These are phyloP conservation scores for Tiliacea aurago DNA, from an alignment of 2,888 invertebrate species.

Conservation along the genomic window DNA sequence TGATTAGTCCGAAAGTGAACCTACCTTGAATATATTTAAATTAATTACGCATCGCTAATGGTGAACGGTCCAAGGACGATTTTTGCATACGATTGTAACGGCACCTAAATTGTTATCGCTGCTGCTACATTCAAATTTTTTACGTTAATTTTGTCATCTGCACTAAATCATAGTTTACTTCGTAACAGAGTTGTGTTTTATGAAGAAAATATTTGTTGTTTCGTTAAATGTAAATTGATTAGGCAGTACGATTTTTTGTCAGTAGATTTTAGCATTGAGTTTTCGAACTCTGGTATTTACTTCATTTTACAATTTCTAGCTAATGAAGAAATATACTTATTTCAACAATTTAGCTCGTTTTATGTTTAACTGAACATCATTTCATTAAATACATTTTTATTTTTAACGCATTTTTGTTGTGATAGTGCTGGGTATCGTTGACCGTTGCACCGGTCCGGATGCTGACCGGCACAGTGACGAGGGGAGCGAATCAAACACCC, in stretches of 20 bases:
- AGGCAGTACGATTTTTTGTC: slow-evolving; percentile 31
- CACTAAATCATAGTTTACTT: slow-evolving; percentile 53
- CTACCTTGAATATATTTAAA: slow-evolving; percentile 85
- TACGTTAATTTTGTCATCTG: slow-evolving; percentile 60
- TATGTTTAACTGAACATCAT: neutral
- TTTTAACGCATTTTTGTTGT: slow-evolving; percentile 13
- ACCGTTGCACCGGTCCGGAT: slow-evolving; percentile 58
- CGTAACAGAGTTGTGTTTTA: slow-evolving; percentile 47
- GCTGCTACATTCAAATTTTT: slow-evolving; percentile 63
- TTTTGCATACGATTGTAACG: slow-evolving; percentile 85
- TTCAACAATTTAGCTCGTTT: neutral
- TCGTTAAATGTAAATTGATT: slow-evolving; percentile 51
- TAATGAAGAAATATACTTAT: slow-evolving; percentile 16
- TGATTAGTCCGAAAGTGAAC: slow-evolving; percentile 83
- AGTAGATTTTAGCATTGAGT: slow-evolving; percentile 38
- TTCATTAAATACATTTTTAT: too few species aligned
- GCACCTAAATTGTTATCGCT: slow-evolving; percentile 75
- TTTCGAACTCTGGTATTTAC: slow-evolving; percentile 47
- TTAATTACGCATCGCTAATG: slow-evolving; percentile 83
- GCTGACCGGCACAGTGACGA: slow-evolving; percentile 62
- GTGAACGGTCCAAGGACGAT: slow-evolving; percentile 85
- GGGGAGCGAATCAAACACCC: slow-evolving; percentile 71
- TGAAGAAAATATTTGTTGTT: slow-evolving; percentile 45
- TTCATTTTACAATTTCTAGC: slow-evolving; percentile 18
- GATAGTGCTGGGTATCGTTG: slow-evolving; percentile 53